Evolutionary conservation across 2,888 invertebrate species (phyloP), one percentile per base, ranked within the genome.

Genomic region (Drosophila quinaria): DNA sequence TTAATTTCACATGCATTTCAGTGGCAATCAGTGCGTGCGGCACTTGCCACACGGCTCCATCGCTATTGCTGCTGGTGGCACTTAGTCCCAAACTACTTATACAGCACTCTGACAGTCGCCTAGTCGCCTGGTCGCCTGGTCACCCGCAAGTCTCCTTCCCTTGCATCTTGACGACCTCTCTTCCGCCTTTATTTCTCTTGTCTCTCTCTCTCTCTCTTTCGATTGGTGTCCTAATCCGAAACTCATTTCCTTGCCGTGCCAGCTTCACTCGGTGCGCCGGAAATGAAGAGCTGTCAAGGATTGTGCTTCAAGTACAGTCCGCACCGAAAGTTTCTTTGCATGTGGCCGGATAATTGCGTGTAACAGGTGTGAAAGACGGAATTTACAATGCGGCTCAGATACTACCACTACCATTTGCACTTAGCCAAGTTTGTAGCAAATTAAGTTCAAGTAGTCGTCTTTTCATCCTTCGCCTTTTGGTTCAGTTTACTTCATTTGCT

Each of bases 201-300:
- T 25, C 33, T 31, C 22, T 39, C n/a, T 29, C 35, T 29, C 6
- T 29, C 5, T 39, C 46, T 60, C 41, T 17, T 44, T 11, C 76
- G 79, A 73, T 74, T 81, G 83, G 78, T 89, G 90, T 87, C 74
- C 89, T 91, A 91, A 91, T 90, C 91, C 90, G 80, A 87, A 88
- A 89, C 87, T 91, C 90, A 89, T 85, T 90, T 91, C 89, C 90
- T 84, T 88, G 35, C 88, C 83, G 80, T 82, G 78, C 77, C 86
- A 80, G 82, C 78, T 80, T 77, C 67, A 62, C 58, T 70, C 80
- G 65, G 70, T 22, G 67, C 66, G 60, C 55, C 78, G 90, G 87
- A 90, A 87, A 89, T 82, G 90, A 82, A 87, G 76, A 78, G 71
- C 74, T 77, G 78, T 78, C 70, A 81, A 72, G 62, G 73, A 70